phyloP scores from a whole-genome alignment of 2,113 vertebrate species.

The Prietella phreatophila region DNA sequence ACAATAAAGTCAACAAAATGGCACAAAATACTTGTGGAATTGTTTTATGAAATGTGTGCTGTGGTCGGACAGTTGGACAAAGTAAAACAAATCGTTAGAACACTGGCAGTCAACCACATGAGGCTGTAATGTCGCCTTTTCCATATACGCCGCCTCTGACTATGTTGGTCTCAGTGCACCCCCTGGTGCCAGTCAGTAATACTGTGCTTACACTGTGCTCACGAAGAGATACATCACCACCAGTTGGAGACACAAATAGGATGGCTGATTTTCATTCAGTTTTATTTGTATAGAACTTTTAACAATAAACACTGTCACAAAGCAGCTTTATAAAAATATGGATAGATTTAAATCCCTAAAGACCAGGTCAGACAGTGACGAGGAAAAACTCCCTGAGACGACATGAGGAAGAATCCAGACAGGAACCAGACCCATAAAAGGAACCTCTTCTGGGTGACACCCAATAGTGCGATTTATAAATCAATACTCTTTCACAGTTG shows the following conservation, averaged over 20 bases:
- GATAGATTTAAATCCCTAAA: background rate
- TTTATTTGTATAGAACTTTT: background rate
- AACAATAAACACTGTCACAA: background rate
- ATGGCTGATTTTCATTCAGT: background rate
- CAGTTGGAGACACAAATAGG: background rate
- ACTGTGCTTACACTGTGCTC: background rate
- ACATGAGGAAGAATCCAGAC: background rate
- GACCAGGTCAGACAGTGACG: background rate
- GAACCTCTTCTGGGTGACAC: background rate
- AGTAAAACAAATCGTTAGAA: background rate
- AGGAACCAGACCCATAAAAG: background rate
- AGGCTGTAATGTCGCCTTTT: background rate
- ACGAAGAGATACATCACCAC: background rate
- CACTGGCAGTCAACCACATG: background rate
- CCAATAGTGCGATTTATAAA: background rate
- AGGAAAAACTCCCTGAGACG: background rate
- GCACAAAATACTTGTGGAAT: background rate
- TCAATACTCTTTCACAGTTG: background rate
- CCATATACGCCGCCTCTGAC: background rate
- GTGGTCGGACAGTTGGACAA: background rate
- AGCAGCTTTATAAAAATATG: background rate
- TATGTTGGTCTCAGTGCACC: background rate
- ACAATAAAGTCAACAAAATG: background rate
- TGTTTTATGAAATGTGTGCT: background rate
- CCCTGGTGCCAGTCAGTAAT: background rate